These are phyloP conservation scores for Gobio occitaniae DNA, from an alignment of 2,797 vertebrate species.

Conservation along the genomic window DNA sequence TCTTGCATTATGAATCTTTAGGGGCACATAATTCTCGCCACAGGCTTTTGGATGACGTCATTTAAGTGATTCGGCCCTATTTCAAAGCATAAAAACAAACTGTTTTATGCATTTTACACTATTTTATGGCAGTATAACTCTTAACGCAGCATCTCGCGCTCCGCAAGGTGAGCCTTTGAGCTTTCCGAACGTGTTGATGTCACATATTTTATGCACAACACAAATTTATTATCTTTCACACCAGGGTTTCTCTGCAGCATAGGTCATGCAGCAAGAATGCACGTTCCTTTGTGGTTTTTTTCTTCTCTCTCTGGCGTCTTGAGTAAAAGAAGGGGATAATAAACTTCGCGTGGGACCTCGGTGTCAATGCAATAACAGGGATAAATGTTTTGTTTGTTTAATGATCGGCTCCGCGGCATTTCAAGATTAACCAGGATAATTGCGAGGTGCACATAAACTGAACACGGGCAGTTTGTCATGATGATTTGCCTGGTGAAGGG, in stretches of 20 bases:
- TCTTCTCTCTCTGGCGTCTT: constrained; percentile 15
- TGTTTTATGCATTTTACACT: constrained; percentile 35
- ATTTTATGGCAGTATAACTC: constrained; percentile 43
- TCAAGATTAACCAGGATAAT: constrained; percentile 53
- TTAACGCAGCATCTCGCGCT: not conserved
- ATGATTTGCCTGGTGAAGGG: constrained; percentile 45
- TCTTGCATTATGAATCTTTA: constrained; percentile 32
- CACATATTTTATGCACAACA: constrained; percentile 53
- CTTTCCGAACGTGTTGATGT: constrained; percentile 34
- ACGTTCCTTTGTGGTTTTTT: constrained; percentile 3
- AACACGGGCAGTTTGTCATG: constrained; percentile 49
- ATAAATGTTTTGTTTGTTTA: constrained; percentile 62
- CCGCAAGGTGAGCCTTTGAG: constrained; percentile 36
- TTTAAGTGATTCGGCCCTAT: constrained; percentile 6
- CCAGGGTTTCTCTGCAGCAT: constrained; percentile 42
- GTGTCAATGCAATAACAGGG: constrained; percentile 51
- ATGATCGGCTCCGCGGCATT: constrained; percentile 47
- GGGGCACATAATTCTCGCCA: constrained; percentile 46
- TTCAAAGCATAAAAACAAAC: constrained; percentile 35
- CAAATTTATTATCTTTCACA: constrained; percentile 58
- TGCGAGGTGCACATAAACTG: constrained; percentile 33
- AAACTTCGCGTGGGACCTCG: constrained; percentile 39
- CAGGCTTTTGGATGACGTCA: constrained; percentile 53
- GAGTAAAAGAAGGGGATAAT: constrained; percentile 52
- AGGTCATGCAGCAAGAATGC: constrained; percentile 58